Conservation (phyloP, 2,888 invertebrate species). For the Lasioglossum figueresi region DNA sequence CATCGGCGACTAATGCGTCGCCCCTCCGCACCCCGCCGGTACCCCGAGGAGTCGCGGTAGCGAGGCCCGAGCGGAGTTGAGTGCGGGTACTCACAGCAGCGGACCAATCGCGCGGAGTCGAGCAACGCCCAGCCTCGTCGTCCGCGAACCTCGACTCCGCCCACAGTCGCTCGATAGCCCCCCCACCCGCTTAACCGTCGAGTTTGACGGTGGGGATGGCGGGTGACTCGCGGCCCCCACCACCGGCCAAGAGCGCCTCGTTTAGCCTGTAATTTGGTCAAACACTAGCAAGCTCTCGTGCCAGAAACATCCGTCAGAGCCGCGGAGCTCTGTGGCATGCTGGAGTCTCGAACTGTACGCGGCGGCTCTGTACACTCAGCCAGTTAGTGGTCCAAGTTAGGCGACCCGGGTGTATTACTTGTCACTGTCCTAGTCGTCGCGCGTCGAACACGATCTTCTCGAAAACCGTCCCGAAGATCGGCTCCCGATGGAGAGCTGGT, state of each 20-base stretch:
- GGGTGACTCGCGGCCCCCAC: conserved; percentile 64
- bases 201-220: conserved; percentile 22
- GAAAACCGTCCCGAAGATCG: not conserved
- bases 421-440: not conserved
- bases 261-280: conserved; percentile 84
- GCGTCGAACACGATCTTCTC: not conserved
- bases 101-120: conserved; percentile 68
- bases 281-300: conserved; percentile 83
- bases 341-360: conserved; percentile 35
- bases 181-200: conserved; percentile 25
- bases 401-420: not conserved
- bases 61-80: conserved; percentile 36
- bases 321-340: conserved; percentile 45
- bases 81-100: conserved; percentile 21
- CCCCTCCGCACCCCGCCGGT: conserved; percentile 64
- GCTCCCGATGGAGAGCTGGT: conserved; percentile 22
- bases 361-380: conserved; percentile 2
- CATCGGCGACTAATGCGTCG: conserved; percentile 76
- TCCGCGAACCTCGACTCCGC: conserved; percentile 42
- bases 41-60: conserved; percentile 49
- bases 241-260: conserved; percentile 72
- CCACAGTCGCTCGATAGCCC: conserved; percentile 63
- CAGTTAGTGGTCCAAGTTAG: conserved; percentile 5
- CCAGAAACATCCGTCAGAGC: conserved; percentile 81
- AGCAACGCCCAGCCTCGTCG: conserved; percentile 67